Evolutionary conservation across 2,888 invertebrate genomes (phyloP), one percentile per base, ranked within the genome.

Genomic region (Trilocha varians): DNA sequence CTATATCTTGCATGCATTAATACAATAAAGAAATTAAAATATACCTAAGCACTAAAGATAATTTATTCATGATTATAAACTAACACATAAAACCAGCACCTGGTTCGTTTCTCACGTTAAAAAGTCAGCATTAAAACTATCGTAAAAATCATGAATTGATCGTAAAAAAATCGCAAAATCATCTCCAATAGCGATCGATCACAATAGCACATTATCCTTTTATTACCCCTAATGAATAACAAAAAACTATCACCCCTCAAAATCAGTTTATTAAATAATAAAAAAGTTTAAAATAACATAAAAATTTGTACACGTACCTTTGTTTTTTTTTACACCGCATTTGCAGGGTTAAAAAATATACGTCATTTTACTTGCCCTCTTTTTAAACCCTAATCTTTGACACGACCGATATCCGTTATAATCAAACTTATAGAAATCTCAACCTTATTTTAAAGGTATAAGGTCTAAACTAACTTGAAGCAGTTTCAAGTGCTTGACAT

Each of bases 141-240:
- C 75, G 65, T 79, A 79, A 80, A 79, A 67, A 59, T 55, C 56
- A 64, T 59, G 65, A 66, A 69, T 68, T 71, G 76, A 72, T 79
- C 78, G 74, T 82, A 82, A 82, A 73, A 76, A 78, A 79, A 70
- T 75, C 66, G 79, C 80, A 72, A 70, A 70, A 80, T 82, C 83
- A 83, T 79, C 77, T 67, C 62, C 61, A 64, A 75, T 67, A 75
- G 76, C 72, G 71, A 77, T 72, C 65, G 69, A 73, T 74, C 65
- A 78, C 80, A 80, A 80, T 78, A 59, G 69, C 46, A 56, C 71
- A 78, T 82, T 76, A 79, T 70, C 62, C 79, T 82, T 83, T 83
- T 83, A 82, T 78, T 76, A 55, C 70, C 66, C 55, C 74, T 82
- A 83, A 83, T 83, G 82, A 82, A 80, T 78, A 73, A 48, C 46